Evolutionary conservation across 2,797 vertebrate genomes (phyloP), one percentile per base, ranked within the genome.

Genomic region (Onychomys torridus): DNA sequence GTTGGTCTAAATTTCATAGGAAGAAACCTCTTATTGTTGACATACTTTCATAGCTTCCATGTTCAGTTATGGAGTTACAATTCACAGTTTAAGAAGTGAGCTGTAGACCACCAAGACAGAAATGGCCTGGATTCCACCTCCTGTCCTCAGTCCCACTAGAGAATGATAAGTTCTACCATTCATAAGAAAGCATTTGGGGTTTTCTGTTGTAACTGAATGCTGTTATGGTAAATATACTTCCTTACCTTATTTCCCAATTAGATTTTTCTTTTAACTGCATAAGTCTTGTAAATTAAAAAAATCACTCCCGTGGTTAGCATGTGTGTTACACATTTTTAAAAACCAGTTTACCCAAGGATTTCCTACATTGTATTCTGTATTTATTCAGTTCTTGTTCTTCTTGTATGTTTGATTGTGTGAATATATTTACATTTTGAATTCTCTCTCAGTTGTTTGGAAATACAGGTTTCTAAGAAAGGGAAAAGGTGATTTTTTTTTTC

Each of bases 361-460:
- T 69, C 37, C n/a, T 63, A 43, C 25, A 79, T 49, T 61, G 2
- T 40, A 79, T 40, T 5, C 25, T 46, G 27, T 77, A 40, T 67
- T 90, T 83, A 63, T 82, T 78, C n/a, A 78, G 0, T 43, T 93
- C 94, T 92, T 83, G 11, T 93, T 55, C 37, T 40, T 94, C 90
- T 57, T 57, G 34, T 55, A 34, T 76, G 86, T 82, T 84, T 94
- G 77, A 65, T 7, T 52, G 34, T 81, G 21, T 96, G 77, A 16
- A 67, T 29, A 59, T 81, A 86, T 82, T 91, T 92, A 43, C 40
- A 65, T 92, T 92, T 96, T n/a, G 89, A 40, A 52, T 94, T 89
- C 29, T 89, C 12, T 82, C 34, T 87, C 34, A 89, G 55, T 73
- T 95, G 14, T 87, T 89, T 85, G 57, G 61, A 11, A 90, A 0